Evolutionary conservation across 2,888 invertebrate species (phyloP).

Genomic region (Orchestes rusci): DNA sequence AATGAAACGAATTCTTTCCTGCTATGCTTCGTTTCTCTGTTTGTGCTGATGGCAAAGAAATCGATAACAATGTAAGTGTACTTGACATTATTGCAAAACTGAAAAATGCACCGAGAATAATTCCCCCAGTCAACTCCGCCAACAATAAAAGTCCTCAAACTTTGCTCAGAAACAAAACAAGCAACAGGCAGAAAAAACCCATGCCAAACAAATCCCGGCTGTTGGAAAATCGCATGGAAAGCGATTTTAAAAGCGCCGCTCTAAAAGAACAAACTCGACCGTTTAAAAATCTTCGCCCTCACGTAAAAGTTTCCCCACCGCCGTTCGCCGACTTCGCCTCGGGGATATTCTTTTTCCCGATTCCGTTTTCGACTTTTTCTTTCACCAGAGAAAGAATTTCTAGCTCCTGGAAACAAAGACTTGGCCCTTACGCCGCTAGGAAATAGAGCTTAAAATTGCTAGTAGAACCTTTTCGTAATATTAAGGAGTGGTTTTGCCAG

Average conservation of each 20-base stretch:
- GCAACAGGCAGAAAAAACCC: conserved; percentile 20
- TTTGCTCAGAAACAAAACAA: conserved; percentile 13
- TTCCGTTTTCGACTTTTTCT: conserved; percentile 19
- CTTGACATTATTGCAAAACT: too few species aligned
- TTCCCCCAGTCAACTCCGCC: too few species aligned
- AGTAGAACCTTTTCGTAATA: conserved; percentile 32
- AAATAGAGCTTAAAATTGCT: conserved; percentile 17
- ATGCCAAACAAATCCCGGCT: conserved; percentile 19
- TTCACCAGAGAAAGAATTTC: conserved; percentile 18
- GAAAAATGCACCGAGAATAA: too few species aligned
- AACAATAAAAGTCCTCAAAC: too few species aligned
- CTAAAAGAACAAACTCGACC: conserved; percentile 15
- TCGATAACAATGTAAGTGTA: too few species aligned
- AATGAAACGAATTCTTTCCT: too few species aligned
- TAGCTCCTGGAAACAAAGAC: conserved; percentile 19
- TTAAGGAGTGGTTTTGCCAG: conserved; percentile 44
- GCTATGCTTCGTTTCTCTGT: too few species aligned
- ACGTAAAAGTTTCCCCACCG: conserved; percentile 16
- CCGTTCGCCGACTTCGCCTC: conserved; percentile 8
- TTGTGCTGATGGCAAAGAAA: too few species aligned
- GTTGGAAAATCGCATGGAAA: conserved; percentile 12
- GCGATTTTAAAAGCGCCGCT: conserved; percentile 16
- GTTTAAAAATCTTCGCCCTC: conserved; percentile 18
- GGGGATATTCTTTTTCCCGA: conserved; percentile 21
- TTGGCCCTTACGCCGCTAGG: conserved; percentile 6